phyloP scores from a whole-genome alignment of 2,888 invertebrate genomes.

The Sphaeridia pumilis region DNA sequence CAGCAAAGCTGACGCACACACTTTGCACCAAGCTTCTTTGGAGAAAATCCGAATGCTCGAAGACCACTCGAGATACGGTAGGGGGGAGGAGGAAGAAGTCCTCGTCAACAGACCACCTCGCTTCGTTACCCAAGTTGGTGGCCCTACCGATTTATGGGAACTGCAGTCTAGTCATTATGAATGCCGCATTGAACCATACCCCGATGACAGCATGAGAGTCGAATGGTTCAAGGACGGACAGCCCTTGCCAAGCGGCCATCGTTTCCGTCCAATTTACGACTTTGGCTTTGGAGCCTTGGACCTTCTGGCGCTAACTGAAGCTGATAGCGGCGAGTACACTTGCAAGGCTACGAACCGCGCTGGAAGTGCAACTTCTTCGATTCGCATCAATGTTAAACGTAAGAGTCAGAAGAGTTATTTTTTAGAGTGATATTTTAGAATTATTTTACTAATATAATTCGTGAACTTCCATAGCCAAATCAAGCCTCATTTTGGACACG shows the following conservation, averaged over 20 bases:
- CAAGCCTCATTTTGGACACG: constrained; percentile 15
- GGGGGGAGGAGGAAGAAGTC: constrained; percentile 65
- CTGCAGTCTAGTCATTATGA: constrained; percentile 76
- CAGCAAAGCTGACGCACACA: constrained; percentile 41
- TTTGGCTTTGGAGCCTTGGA: constrained; percentile 96
- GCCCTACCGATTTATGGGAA: constrained; percentile 71
- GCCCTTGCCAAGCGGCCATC: constrained; percentile 63
- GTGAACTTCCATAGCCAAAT: constrained; percentile 5
- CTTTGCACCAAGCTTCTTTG: constrained; percentile 64
- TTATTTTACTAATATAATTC: neutral
- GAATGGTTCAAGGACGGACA: constrained; percentile 92
- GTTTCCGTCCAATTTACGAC: constrained; percentile 86
- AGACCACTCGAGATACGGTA: constrained; percentile 63
- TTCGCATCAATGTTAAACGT: constrained; percentile 69
- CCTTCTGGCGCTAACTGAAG: constrained; percentile 81
- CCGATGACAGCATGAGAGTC: constrained; percentile 74
- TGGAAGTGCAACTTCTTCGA: constrained; percentile 70
- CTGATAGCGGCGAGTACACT: constrained; percentile 69
- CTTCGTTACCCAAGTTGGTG: constrained; percentile 74
- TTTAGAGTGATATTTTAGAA: neutral
- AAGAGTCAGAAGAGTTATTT: constrained; percentile 39
- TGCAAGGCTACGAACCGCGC: constrained; percentile 66
- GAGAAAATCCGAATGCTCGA: constrained; percentile 77
- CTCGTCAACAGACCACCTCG: constrained; percentile 69
- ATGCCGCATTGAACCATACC: constrained; percentile 84